These are phyloP conservation scores for Phortica variegata DNA, from an alignment of 1,140 invertebrate genomes.

Conservation along the genomic window DNA sequence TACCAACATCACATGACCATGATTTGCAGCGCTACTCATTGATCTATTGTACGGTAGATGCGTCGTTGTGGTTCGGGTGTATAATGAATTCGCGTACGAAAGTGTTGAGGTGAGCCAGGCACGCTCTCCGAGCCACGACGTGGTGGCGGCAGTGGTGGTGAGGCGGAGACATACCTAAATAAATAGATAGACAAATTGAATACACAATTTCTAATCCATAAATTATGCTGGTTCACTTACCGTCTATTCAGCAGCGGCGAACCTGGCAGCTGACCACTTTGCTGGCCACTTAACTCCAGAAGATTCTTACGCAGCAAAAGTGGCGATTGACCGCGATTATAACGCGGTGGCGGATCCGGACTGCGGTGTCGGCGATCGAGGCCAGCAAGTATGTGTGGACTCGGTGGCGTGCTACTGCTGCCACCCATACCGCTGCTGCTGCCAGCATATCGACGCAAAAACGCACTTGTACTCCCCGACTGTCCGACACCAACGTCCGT, in stretches of 20 bases:
- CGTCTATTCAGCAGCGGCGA: slow-evolving; percentile 64
- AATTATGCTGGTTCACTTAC: slow-evolving; percentile 48
- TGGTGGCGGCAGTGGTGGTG: slow-evolving; percentile 70
- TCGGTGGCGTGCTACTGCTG: slow-evolving; percentile 34
- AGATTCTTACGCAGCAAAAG: slow-evolving; percentile 64
- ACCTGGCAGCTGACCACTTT: slow-evolving; percentile 57
- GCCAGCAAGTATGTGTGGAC: slow-evolving; percentile 40
- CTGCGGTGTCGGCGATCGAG: slow-evolving; percentile 59
- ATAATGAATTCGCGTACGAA: slow-evolving; percentile 67
- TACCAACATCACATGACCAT: slow-evolving; percentile 58
- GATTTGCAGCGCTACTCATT: slow-evolving; percentile 58
- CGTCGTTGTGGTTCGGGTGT: slow-evolving; percentile 72
- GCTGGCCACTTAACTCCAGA: slow-evolving; percentile 56
- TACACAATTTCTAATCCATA: too few species aligned
- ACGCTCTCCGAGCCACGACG: slow-evolving; percentile 69
- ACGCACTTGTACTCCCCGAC: slow-evolving; percentile 8
- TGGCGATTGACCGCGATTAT: slow-evolving; percentile 67
- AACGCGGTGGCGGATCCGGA: slow-evolving; percentile 68
- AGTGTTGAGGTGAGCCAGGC: slow-evolving; percentile 69
- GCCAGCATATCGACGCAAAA: slow-evolving; percentile 19
- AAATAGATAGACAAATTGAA: not conserved
- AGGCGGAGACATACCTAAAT: slow-evolving; percentile 65
- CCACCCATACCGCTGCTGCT: slow-evolving; percentile 6
- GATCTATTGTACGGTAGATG: slow-evolving; percentile 61
- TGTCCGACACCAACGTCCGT: not conserved